A percentile compares a stretch with the other conserved stretches of the same genome.
Conservation (phyloP, 1,140 invertebrate species). For the Eupeodes corollae region DNA sequence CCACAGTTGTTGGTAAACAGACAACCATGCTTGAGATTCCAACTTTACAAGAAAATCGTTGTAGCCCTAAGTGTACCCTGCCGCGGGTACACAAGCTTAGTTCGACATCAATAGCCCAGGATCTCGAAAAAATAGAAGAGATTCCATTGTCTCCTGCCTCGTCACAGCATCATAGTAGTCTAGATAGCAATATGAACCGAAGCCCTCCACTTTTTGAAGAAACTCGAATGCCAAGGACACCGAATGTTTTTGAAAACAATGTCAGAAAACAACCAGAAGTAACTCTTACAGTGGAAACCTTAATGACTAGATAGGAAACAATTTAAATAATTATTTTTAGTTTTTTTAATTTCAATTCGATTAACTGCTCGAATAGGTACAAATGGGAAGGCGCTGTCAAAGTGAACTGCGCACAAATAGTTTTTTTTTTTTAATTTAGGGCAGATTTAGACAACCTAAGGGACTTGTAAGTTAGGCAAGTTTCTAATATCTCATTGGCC, state of each 20-base stretch:
- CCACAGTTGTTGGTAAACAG: constrained; percentile 15
- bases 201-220: constrained; percentile 30
- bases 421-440: no score
- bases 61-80: constrained; percentile 29
- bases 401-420: no score
- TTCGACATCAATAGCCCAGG: constrained; percentile 55
- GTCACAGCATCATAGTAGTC: constrained; percentile 29
- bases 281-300: constrained; percentile 26
- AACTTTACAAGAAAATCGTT: constrained; percentile 21
- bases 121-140: constrained; percentile 60
- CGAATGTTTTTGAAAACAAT: neutral
- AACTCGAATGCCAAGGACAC: constrained; percentile 19
- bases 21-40: constrained; percentile 30
- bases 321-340: constrained; percentile 16
- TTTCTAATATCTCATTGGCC: no score
- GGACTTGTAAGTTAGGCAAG: no score
- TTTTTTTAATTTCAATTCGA: no score
- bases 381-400: no score
- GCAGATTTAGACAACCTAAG: no score
- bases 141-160: constrained; percentile 41
- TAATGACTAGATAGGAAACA: constrained; percentile 33
- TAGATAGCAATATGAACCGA: constrained; percentile 34
- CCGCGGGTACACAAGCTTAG: constrained; percentile 52
- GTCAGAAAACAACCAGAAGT: constrained; percentile 15
- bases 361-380: no score